These are phyloP conservation scores for Epizoanthus stellaris DNA, from an alignment of 92 coral and sea anemone species.

Conservation along the genomic window DNA sequence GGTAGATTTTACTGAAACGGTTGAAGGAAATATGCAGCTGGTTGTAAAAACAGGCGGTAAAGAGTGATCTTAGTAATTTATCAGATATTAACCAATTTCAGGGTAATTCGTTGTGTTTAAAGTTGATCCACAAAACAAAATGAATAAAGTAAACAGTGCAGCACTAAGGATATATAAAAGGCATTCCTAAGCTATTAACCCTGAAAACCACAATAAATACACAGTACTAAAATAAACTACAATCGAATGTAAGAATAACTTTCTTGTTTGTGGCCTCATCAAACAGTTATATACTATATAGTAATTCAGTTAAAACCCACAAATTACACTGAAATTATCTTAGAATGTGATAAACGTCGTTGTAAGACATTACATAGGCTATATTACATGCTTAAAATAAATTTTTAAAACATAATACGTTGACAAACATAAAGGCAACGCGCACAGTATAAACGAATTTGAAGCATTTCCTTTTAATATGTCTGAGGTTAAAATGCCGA, in stretches of 20 bases:
- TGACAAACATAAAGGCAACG: not conserved
- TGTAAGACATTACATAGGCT: not conserved
- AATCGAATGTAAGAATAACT: not conserved
- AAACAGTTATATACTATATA: not conserved
- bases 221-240: conserved; percentile 15
- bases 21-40: not conserved
- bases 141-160: conserved; percentile 3
- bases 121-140: not conserved
- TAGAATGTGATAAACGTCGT: not conserved
- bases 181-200: conserved; percentile 2
- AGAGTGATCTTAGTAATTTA: not conserved
- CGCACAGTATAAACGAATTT: not conserved
- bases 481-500: conserved; percentile 1
- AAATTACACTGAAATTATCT: not conserved
- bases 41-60: not conserved
- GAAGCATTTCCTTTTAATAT: conserved; percentile 5
- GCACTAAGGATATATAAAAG: not conserved
- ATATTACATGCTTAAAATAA: not conserved
- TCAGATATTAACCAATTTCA: not conserved
- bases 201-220: conserved; percentile 4
- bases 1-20: not conserved
- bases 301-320: too few species aligned
- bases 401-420: not conserved
- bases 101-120: conserved; percentile 7
- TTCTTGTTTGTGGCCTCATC: not conserved